phyloP scores from a whole-genome alignment of 1,140 invertebrate genomes.

The Drosophila nasuta region DNA sequence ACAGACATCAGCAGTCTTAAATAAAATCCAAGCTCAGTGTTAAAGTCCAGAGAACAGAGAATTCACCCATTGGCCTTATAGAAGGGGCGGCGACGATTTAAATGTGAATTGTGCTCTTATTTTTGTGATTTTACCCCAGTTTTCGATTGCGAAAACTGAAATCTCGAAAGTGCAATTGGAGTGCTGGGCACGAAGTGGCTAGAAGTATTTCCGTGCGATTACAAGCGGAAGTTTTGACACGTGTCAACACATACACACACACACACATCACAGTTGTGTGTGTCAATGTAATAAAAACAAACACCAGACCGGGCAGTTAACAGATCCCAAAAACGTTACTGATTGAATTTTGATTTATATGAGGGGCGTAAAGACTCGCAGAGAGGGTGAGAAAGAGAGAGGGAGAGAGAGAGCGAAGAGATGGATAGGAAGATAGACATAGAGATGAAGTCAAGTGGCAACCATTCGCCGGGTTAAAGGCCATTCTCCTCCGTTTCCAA shows the following conservation, averaged over 20 bases:
- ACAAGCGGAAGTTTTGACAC: conserved; percentile 84
- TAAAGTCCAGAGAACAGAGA: neutral
- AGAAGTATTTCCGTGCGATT: conserved; percentile 82
- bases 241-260: conserved; percentile 71
- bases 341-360: conserved; percentile 84
- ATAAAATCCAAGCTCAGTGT: neutral
- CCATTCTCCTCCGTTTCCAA: conserved; percentile 27
- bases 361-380: conserved; percentile 1
- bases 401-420: neutral
- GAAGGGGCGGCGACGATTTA: conserved; percentile 14
- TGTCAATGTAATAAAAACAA: conserved; percentile 80
- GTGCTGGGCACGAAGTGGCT: conserved; percentile 68
- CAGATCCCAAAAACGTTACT: conserved; percentile 55
- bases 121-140: conserved; percentile 75
- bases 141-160: conserved; percentile 20
- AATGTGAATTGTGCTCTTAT: conserved; percentile 50
- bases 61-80: conserved; percentile 6
- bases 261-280: conserved; percentile 33
- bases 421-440: too few relatives aligned
- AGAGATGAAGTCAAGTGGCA: conserved; percentile 56
- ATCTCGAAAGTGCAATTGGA: conserved; percentile 51
- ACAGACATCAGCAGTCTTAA: too few relatives aligned
- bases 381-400: neutral
- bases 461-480: conserved; percentile 57
- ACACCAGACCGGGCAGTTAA: conserved; percentile 53